Percentiles rank a stretch among this genome's conserved stretches.
Conservation (phyloP, 2,113 vertebrate genomes). For the Aramus guarauna region DNA sequence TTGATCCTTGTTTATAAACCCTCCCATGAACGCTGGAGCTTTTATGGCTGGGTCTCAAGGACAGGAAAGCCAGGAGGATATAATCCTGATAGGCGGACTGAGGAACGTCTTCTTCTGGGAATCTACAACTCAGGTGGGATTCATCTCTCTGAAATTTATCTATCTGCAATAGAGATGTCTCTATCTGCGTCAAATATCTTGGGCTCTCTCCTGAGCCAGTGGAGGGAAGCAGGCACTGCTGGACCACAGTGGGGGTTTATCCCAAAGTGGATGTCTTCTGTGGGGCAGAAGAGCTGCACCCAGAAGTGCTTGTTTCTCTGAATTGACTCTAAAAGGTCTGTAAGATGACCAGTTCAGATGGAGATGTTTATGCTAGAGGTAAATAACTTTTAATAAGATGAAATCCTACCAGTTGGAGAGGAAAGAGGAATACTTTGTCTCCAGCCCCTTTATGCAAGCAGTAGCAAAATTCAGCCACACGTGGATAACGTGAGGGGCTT, state of each 20-base stretch:
- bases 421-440: neutral
- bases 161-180: neutral
- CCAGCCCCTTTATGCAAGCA: neutral
- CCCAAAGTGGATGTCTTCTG: neutral
- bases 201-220: neutral
- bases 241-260: neutral
- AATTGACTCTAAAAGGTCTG: neutral
- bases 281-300: neutral
- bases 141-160: neutral
- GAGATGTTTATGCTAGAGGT: neutral
- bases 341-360: neutral
- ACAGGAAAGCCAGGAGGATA: neutral
- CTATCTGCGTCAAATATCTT: neutral
- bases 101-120: neutral
- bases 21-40: neutral
- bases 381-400: neutral
- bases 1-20: neutral
- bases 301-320: neutral
- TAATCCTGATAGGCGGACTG: neutral
- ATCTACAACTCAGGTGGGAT: neutral
- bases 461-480: neutral
- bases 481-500: rapidly evolving
- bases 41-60: neutral
- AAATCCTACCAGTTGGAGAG: neutral
- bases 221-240: neutral